Evolutionary conservation across 2,888 invertebrate species (phyloP).

Genomic region (Tachina grossa): DNA sequence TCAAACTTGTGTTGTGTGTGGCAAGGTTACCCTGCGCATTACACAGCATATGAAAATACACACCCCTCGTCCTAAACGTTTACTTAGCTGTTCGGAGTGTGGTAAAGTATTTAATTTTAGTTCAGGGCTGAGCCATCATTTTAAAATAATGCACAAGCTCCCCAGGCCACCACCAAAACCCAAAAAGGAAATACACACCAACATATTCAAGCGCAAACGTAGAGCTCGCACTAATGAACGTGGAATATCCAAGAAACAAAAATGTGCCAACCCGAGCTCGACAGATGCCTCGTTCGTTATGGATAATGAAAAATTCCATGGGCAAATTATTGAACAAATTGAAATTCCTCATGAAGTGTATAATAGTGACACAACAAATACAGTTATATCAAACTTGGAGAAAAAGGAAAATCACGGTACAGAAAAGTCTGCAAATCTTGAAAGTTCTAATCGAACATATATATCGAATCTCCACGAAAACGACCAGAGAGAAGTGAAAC

Average conservation of each 20-base stretch:
- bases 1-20: slow-evolving; percentile 73
- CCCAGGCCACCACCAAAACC: slow-evolving; percentile 66
- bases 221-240: slow-evolving; percentile 42
- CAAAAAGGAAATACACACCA: slow-evolving; percentile 42
- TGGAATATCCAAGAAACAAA: slow-evolving; percentile 36
- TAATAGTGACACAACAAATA: slow-evolving; percentile 8
- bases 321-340: slow-evolving; percentile 58
- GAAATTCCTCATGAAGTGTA: slow-evolving; percentile 55
- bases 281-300: slow-evolving; percentile 14
- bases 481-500: not conserved
- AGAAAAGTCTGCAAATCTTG: not conserved
- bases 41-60: slow-evolving; percentile 74
- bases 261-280: not conserved
- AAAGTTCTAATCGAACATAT: slow-evolving; percentile 15
- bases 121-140: slow-evolving; percentile 73
- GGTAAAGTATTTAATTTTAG: slow-evolving; percentile 73
- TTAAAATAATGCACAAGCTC: slow-evolving; percentile 72
- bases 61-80: slow-evolving; percentile 72
- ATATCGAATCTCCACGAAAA: not conserved
- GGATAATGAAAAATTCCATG: slow-evolving; percentile 26
- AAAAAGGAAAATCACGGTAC: not conserved
- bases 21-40: slow-evolving; percentile 72
- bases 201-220: slow-evolving; percentile 48
- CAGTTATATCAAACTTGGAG: not conserved
- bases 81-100: slow-evolving; percentile 72